Conservation (phyloP, 2,113 vertebrate genomes). For the Neolamprologus ventralis region DNA sequence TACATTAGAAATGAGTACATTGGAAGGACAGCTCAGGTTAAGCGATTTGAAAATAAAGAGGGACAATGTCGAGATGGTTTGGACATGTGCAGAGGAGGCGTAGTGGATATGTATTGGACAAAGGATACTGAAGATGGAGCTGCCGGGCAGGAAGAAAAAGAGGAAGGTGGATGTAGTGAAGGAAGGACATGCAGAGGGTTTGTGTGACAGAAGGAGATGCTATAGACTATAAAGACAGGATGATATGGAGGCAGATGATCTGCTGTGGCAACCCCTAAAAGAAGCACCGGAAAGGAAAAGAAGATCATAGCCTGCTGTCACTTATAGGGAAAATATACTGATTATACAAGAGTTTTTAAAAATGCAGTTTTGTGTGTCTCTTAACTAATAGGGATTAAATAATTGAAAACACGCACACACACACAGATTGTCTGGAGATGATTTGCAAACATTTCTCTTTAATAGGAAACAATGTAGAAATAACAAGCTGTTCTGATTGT, state of each 20-base stretch:
- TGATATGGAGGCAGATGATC: background rate
- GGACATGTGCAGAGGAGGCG: background rate
- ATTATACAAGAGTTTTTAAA: background rate
- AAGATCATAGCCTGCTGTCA: fast-evolving
- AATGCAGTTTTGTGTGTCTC: background rate
- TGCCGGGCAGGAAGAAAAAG: background rate
- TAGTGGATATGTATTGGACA: background rate
- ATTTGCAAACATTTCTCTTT: background rate
- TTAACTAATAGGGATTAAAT: background rate
- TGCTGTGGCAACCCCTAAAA: background rate
- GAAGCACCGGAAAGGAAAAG: background rate
- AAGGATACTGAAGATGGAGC: background rate
- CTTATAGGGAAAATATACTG: background rate
- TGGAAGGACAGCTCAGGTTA: background rate
- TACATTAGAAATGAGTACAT: background rate
- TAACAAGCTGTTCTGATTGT: background rate
- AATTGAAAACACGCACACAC: background rate
- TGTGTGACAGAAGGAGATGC: background rate
- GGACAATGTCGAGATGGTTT: background rate
- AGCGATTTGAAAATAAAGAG: background rate
- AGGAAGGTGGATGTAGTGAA: background rate
- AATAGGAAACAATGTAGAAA: background rate
- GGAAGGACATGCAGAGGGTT: background rate
- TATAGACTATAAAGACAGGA: background rate
- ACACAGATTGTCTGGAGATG: background rate